phyloP scores from a whole-genome alignment of 1,140 invertebrate genomes.

The Phymastichus coffea region DNA sequence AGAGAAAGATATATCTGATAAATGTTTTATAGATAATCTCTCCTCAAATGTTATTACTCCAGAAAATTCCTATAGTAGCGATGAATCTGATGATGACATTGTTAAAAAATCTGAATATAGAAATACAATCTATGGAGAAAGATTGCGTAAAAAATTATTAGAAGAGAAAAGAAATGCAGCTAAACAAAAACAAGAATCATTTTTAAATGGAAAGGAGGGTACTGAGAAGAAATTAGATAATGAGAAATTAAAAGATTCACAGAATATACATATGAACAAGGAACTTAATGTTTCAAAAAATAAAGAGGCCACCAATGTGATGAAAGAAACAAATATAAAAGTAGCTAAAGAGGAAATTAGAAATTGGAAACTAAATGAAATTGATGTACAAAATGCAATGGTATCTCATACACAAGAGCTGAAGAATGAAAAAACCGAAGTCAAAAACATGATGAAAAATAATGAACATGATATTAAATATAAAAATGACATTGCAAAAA shows the following conservation, averaged over 20 bases:
- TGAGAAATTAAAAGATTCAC: too few relatives aligned
- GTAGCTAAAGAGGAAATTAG: too few relatives aligned
- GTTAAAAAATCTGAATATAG: constrained; percentile 24
- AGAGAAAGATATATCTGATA: neutral
- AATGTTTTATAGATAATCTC: too few relatives aligned
- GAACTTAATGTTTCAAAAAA: too few relatives aligned
- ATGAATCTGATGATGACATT: constrained; percentile 19
- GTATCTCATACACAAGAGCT: too few relatives aligned
- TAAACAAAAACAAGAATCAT: neutral
- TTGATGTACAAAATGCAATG: constrained; percentile 19
- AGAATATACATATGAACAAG: too few relatives aligned
- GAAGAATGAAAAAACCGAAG: neutral
- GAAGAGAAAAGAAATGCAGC: constrained; percentile 31
- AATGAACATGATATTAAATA: neutral
- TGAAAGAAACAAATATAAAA: too few relatives aligned
- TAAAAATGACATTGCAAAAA: neutral
- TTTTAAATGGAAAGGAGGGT: neutral
- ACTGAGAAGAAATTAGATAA: neutral
- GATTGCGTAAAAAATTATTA: constrained; percentile 39
- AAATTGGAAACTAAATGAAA: too few relatives aligned
- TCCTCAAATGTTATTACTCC: too few relatives aligned
- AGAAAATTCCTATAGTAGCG: too few relatives aligned
- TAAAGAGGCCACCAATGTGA: too few relatives aligned
- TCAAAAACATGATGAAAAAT: neutral
- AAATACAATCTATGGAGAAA: constrained; percentile 42